Conservation (phyloP, 2,888 invertebrate genomes). For the Drosophila setosimentum region DNA sequence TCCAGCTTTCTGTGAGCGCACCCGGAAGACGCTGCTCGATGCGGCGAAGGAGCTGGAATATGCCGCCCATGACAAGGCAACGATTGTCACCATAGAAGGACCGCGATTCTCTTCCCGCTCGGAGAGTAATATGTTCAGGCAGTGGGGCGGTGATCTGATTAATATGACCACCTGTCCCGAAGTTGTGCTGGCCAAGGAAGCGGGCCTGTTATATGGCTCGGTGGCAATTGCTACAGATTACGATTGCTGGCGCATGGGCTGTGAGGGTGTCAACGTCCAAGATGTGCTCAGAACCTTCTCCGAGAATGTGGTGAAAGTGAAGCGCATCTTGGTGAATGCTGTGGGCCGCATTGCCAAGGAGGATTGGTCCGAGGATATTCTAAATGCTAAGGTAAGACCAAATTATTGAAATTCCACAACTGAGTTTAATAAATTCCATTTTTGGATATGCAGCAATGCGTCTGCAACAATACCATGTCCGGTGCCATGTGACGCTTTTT, state of each 20-base stretch:
- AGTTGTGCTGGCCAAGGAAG: slow-evolving; percentile 97
- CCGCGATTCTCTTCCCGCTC: slow-evolving; percentile 96
- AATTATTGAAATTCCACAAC: neutral
- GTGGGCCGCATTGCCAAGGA: slow-evolving; percentile 90
- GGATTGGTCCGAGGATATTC: slow-evolving; percentile 89
- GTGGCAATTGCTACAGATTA: slow-evolving; percentile 99
- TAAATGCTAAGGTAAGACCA: slow-evolving; percentile 87
- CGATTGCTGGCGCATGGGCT: slow-evolving; percentile 96
- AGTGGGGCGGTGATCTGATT: slow-evolving; percentile 96
- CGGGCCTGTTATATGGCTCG: slow-evolving; percentile 95
- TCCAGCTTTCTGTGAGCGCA: slow-evolving; percentile 93
- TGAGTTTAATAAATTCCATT: neutral
- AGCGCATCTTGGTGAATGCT: slow-evolving; percentile 89
- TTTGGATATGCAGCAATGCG: slow-evolving; percentile 75
- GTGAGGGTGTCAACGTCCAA: slow-evolving; percentile 88
- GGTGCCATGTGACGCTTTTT: slow-evolving; percentile 81
- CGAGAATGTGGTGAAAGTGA: slow-evolving; percentile 92
- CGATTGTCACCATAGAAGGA: slow-evolving; percentile 94
- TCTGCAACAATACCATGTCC: slow-evolving; percentile 81
- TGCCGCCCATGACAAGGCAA: slow-evolving; percentile 88
- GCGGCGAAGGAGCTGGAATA: slow-evolving; percentile 88
- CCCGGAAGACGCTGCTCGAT: slow-evolving; percentile 89
- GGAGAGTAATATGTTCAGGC: slow-evolving; percentile 94
- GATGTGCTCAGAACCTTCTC: slow-evolving; percentile 92
- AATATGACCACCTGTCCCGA: slow-evolving; percentile 99